Evolutionary conservation across 64 coral and sea anemone genomes (phyloP), one percentile per base, ranked within the genome.

Genomic region (Pachyseris speciosa): DNA sequence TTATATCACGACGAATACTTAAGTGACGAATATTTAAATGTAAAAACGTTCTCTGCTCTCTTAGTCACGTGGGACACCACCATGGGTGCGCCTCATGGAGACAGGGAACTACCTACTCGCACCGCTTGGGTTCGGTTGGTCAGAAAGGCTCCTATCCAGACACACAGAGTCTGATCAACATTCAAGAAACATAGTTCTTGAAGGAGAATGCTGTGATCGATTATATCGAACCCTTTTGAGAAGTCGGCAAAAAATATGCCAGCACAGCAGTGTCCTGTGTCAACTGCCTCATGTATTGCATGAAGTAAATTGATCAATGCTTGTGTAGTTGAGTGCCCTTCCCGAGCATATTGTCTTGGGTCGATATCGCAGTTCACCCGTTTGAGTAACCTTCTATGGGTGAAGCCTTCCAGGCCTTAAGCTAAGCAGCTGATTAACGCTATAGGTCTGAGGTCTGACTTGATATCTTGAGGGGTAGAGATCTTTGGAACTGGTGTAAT

Each of bases 61-160:
- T n/a, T n/a, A n/a, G n/a, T n/a, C n/a, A n/a, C 0, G 91, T 57
- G 74, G 91, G 22, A 87, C 74, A 8, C 83, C 84, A 30, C 73
- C 83, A 67, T 72, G 67, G n/a, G 71, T 49, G 42, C 47, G 91
- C 33, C 69, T 58, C 71, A 87, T 51, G 83, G 33, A 0, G 91
- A 86, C 83, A 86, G 25, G 20, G 91, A 86, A 1, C 37, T 38
- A 17, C 83, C 91, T 44, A 87, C 43, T 16, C 69, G 69, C 52
- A 92, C 90, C 42, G 69, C 71, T 67, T 93, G 91, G 33, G 45
- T 67, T 69, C 58, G 39, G 88, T 90, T 85, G 34, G 69, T 92
- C 9, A 78, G 90, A 39, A 92, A 92, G 40, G 81, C 63, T 9
- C 45, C 13, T 37, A 92, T 58, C 90, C 69, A 77, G 17, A 84